phyloP scores from a whole-genome alignment of 2,797 vertebrate genomes.

The Falco rusticolus region DNA sequence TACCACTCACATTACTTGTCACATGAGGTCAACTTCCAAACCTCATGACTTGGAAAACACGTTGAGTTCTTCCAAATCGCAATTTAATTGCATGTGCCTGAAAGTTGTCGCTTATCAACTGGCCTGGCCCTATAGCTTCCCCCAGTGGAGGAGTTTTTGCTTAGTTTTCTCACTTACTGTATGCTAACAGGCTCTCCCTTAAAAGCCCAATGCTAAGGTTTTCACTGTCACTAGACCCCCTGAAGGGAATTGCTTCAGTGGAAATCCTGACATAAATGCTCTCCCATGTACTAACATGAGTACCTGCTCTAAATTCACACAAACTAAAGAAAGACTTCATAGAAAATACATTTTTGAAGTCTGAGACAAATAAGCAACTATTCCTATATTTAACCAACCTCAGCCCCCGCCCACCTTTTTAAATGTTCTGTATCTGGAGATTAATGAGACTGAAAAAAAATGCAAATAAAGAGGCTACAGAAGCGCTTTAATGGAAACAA shows the following conservation, averaged over 20 bases:
- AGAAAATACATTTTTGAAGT: background rate
- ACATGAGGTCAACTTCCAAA: background rate
- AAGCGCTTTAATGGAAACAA: background rate
- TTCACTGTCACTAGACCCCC: background rate
- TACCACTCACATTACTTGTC: background rate
- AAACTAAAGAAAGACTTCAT: background rate
- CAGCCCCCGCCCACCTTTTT: background rate
- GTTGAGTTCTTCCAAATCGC: background rate
- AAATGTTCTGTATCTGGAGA: background rate
- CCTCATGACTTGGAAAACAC: background rate
- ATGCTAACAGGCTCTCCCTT: background rate
- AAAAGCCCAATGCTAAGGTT: background rate
- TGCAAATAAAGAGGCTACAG: background rate
- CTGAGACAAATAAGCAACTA: background rate
- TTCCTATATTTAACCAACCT: background rate
- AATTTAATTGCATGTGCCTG: background rate
- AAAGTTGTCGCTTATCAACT: background rate
- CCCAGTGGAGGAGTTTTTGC: background rate
- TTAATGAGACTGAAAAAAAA: background rate
- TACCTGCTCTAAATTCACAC: background rate
- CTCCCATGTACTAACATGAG: fast-evolving
- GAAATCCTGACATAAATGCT: background rate
- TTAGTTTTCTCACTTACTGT: background rate
- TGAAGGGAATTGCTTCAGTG: background rate
- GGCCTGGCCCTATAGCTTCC: background rate